A percentile compares a stretch with the other conserved stretches of the same genome.
Evolutionary conservation across 1,140 invertebrate genomes (phyloP).

Genomic region (Anthonomus grandis): DNA sequence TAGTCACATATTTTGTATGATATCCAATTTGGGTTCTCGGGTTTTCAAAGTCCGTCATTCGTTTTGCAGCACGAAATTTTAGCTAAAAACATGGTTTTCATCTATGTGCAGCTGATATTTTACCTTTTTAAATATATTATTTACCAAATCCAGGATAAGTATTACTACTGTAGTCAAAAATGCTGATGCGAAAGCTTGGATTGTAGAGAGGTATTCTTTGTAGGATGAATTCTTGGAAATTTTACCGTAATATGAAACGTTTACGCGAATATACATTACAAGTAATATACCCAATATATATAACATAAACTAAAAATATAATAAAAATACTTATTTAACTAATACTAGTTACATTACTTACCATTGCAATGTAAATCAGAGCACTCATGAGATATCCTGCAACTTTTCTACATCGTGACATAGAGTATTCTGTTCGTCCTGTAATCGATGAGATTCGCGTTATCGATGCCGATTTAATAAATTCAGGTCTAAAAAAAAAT

Average conservation of each 20-base stretch:
- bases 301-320: not conserved
- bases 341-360: not conserved
- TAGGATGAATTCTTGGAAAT: not conserved
- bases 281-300: not conserved
- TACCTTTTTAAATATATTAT: too few species aligned
- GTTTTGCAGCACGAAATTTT: not conserved
- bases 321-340: too few species aligned
- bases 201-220: not conserved
- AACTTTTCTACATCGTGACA: not conserved
- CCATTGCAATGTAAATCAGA: not conserved
- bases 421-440: not conserved
- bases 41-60: constrained; percentile 2
- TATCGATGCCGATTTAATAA: not conserved
- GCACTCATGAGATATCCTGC: not conserved
- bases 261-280: not conserved
- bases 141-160: too few species aligned
- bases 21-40: not conserved
- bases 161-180: not conserved
- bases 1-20: not conserved
- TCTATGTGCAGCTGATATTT: too few species aligned
- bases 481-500: constrained; percentile 4
- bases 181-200: not conserved
- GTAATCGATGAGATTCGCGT: not conserved
- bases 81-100: too few species aligned
- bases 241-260: not conserved